These are phyloP conservation scores for Hirudinaria manillensis DNA, from an alignment of 2,888 invertebrate species.

Conservation along the genomic window DNA sequence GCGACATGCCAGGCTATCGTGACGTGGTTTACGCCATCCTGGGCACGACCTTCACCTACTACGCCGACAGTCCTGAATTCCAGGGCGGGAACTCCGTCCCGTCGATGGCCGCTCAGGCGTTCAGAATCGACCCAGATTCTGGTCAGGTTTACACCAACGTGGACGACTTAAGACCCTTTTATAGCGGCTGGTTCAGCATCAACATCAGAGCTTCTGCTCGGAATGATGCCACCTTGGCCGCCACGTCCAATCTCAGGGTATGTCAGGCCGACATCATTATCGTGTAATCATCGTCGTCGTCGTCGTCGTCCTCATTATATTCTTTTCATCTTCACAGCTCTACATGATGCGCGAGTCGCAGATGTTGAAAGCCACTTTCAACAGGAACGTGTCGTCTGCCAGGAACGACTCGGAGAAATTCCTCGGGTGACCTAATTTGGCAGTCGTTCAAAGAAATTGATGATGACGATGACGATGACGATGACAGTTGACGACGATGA, in stretches of 20 bases:
- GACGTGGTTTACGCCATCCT: neutral
- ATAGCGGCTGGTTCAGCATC: conserved; percentile 12
- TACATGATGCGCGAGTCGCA: conserved; percentile 11
- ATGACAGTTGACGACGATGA: too few species aligned
- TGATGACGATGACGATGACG: too few species aligned
- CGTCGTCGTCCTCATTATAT: too few species aligned
- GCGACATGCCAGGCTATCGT: conserved; percentile 3
- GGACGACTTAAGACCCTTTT: neutral
- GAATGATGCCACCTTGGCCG: neutral
- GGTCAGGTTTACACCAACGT: conserved; percentile 21
- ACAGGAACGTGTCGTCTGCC: neutral
- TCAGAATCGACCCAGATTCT: neutral
- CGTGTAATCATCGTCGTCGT: too few species aligned
- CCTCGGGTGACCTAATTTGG: neutral
- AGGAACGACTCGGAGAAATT: neutral
- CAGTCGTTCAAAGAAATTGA: too few species aligned
- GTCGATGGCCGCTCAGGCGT: neutral
- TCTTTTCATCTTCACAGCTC: neutral
- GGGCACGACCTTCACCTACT: neutral
- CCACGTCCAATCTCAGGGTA: conserved; percentile 2
- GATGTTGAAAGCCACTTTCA: conserved; percentile 12
- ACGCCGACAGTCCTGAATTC: neutral
- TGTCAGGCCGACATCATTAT: neutral
- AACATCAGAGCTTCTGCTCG: conserved; percentile 3
- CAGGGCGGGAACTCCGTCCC: neutral